Evolutionary conservation across 2,113 vertebrate species (phyloP).

Genomic region (Gymnarchus niloticus): DNA sequence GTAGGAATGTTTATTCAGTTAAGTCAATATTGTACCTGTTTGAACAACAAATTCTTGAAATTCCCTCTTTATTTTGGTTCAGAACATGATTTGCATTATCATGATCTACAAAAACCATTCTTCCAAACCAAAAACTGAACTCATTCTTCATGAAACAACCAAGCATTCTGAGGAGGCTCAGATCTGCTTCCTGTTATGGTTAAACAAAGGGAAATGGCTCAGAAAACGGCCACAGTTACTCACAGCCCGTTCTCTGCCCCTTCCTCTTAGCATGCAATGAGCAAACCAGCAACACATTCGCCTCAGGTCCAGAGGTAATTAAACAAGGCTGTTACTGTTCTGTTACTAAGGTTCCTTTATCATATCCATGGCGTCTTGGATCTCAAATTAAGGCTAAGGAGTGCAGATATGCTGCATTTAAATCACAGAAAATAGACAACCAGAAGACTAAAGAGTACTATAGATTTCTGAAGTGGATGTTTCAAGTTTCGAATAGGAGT

Average conservation of each 20-base stretch:
- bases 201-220: neutral
- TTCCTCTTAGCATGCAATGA: neutral
- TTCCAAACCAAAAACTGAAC: neutral
- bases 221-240: neutral
- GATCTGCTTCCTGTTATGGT: neutral
- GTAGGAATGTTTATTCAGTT: neutral
- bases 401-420: neutral
- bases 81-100: slow-evolving; percentile 6
- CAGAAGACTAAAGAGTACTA: neutral
- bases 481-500: neutral
- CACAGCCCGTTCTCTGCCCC: too few relatives aligned
- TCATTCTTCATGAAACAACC: neutral
- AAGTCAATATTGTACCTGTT: neutral
- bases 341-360: neutral
- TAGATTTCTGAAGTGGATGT: neutral
- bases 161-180: neutral
- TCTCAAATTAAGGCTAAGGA: neutral
- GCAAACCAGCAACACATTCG: neutral
- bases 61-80: neutral
- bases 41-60: neutral
- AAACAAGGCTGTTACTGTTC: neutral
- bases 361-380: neutral
- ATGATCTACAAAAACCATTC: neutral
- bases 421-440: neutral
- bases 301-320: neutral